Conservation (phyloP, 2,113 vertebrate species). For the Trogon melanurus region DNA sequence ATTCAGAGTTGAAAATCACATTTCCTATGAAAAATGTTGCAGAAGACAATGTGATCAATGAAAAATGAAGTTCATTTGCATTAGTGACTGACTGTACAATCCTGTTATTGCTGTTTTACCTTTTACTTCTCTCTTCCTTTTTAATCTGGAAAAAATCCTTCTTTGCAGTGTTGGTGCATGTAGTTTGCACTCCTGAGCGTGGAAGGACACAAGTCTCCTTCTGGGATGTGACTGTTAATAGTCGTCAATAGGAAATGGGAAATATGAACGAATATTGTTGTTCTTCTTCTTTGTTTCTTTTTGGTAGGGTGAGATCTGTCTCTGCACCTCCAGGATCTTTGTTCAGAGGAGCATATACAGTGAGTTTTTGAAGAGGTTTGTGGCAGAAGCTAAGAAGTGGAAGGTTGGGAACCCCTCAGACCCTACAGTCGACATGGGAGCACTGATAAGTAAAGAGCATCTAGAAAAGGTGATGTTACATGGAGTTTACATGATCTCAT, state of each 20-base stretch:
- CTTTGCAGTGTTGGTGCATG: neutral
- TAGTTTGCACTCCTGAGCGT: neutral
- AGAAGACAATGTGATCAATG: neutral
- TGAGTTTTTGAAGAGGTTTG: slow-evolving; percentile 90
- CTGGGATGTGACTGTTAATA: neutral
- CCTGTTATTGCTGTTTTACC: neutral
- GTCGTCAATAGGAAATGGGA: neutral
- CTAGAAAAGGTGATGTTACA: slow-evolving; percentile 85
- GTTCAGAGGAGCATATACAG: slow-evolving; percentile 89
- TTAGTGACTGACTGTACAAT: neutral
- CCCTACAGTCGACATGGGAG: slow-evolving; percentile 80
- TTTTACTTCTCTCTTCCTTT: neutral
- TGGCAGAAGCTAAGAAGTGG: slow-evolving; percentile 87
- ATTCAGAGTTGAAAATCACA: neutral
- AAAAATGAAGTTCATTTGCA: neutral
- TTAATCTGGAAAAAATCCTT: neutral
- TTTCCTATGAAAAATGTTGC: neutral
- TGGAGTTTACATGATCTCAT: neutral
- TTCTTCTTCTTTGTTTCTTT: neutral
- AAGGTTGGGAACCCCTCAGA: slow-evolving; percentile 89
- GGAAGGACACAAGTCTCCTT: neutral
- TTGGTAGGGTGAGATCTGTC: slow-evolving; percentile 92
- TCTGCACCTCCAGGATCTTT: slow-evolving; percentile 97
- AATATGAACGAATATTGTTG: neutral
- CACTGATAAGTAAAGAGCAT: slow-evolving; percentile 94